Evolutionary conservation across 1,140 invertebrate genomes (phyloP).

Genomic region (Charaxes varanes): DNA sequence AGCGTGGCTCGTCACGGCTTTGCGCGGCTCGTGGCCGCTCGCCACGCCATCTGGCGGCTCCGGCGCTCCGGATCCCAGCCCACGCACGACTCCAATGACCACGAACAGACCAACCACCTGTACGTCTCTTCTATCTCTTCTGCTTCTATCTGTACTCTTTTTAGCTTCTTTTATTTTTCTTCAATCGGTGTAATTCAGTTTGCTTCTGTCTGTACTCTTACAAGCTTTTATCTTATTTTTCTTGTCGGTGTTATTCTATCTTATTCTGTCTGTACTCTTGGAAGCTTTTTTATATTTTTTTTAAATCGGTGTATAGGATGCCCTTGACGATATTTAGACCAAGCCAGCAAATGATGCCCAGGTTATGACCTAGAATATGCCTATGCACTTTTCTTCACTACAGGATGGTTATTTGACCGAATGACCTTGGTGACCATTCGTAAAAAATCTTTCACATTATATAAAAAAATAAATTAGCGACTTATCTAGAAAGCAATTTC

Average conservation of each 20-base stretch:
- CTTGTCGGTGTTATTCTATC: background rate
- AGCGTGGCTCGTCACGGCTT: slow-evolving; percentile 78
- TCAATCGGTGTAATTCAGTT: too few species aligned
- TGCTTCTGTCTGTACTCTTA: background rate
- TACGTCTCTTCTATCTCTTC: slow-evolving; percentile 69
- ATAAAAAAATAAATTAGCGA: too few species aligned
- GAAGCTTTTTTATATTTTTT: too few species aligned
- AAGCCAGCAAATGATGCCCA: too few species aligned
- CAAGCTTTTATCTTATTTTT: background rate
- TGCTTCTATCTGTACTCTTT: slow-evolving; percentile 37
- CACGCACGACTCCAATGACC: slow-evolving; percentile 68
- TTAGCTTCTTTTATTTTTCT: slow-evolving; percentile 39
- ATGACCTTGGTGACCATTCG: too few species aligned
- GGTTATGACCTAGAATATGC: too few species aligned
- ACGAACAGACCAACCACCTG: slow-evolving; percentile 75
- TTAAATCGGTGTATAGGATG: too few species aligned
- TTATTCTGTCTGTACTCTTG: background rate
- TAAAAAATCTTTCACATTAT: too few species aligned
- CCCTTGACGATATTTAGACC: too few species aligned
- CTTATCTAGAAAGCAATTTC: too few species aligned
- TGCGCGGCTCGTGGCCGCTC: slow-evolving; percentile 78
- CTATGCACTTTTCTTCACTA: too few species aligned
- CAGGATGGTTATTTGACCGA: too few species aligned
- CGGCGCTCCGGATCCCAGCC: slow-evolving; percentile 76
- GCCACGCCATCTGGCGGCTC: slow-evolving; percentile 79